Conservation (phyloP, 2,888 invertebrate genomes). For the Brachypalpus laphriformis region DNA sequence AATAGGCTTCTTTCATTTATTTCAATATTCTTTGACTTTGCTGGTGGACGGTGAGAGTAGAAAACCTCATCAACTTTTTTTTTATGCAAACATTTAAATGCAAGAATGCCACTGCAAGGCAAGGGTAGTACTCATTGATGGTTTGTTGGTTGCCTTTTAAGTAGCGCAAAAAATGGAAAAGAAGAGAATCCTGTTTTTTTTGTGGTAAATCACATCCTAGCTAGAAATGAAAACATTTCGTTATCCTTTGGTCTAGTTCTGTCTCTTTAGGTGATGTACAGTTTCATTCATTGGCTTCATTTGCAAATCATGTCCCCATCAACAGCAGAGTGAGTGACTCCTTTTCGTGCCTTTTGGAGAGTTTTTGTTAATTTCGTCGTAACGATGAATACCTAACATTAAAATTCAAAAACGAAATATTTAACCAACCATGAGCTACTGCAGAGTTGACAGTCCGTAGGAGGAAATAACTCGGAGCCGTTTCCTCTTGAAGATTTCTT, state of each 20-base stretch:
- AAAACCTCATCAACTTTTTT: too few species aligned
- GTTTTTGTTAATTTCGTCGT: constrained; percentile 36
- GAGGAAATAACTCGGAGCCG: constrained; percentile 37
- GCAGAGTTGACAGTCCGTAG: constrained; percentile 32
- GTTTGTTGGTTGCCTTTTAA: constrained; percentile 20
- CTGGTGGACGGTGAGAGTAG: not conserved
- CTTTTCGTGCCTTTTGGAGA: not conserved
- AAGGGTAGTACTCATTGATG: too few species aligned
- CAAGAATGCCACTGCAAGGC: not conserved
- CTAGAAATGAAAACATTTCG: constrained; percentile 50
- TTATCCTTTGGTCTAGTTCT: constrained; percentile 43
- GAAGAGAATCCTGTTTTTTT: constrained; percentile 10
- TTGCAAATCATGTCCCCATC: constrained; percentile 17
- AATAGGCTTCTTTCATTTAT: constrained; percentile 16
- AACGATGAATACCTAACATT: constrained; percentile 56
- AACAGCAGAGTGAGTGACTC: not conserved
- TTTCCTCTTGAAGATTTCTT: constrained; percentile 15
- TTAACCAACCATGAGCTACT: constrained; percentile 48
- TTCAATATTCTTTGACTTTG: constrained; percentile 29
- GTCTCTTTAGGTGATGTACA: not conserved
- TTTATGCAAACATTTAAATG: not conserved
- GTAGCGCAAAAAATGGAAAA: not conserved
- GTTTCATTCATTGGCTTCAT: constrained; percentile 12
- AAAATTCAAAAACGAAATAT: constrained; percentile 53
- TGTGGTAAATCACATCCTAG: constrained; percentile 30